A percentile compares a stretch with the other conserved stretches of the same genome.
Evolutionary conservation across 1,140 invertebrate species (phyloP).

Genomic region (Belonocnema kinseyi): DNA sequence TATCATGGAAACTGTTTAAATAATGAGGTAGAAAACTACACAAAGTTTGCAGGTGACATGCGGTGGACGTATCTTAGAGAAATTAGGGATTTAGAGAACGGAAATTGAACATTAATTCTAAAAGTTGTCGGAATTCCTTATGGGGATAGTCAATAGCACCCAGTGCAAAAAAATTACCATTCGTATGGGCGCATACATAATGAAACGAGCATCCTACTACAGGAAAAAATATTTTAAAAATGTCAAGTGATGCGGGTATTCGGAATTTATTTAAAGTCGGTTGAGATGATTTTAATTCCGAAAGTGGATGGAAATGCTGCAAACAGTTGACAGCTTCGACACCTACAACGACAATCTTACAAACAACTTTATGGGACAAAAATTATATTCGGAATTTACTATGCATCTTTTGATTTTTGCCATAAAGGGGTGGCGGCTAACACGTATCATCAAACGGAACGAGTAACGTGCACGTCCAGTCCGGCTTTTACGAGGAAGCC

Average conservation of each 20-base stretch:
- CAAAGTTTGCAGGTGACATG: background rate
- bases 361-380: background rate
- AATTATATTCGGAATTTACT: background rate
- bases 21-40: slow-evolving; percentile 1
- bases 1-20: background rate
- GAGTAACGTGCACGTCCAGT: slow-evolving; percentile 18
- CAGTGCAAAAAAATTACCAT: too few relatives aligned
- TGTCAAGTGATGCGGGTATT: too few relatives aligned
- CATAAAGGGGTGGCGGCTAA: background rate
- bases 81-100: background rate
- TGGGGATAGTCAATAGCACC: too few relatives aligned
- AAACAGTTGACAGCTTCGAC: too few relatives aligned
- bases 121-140: background rate
- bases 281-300: too few relatives aligned
- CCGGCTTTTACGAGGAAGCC: background rate
- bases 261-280: too few relatives aligned
- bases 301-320: too few relatives aligned
- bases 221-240: too few relatives aligned
- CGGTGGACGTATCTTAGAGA: background rate
- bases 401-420: background rate
- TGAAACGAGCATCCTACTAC: too few relatives aligned
- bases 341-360: too few relatives aligned
- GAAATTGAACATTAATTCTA: slow-evolving; percentile 16
- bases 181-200: too few relatives aligned
- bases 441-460: slow-evolving; percentile 22